A percentile compares a stretch with the other conserved stretches of the same genome.
These are phyloP conservation scores for Lasioglossum malachurum DNA, from an alignment of 2,888 invertebrate species.

Conservation along the genomic window DNA sequence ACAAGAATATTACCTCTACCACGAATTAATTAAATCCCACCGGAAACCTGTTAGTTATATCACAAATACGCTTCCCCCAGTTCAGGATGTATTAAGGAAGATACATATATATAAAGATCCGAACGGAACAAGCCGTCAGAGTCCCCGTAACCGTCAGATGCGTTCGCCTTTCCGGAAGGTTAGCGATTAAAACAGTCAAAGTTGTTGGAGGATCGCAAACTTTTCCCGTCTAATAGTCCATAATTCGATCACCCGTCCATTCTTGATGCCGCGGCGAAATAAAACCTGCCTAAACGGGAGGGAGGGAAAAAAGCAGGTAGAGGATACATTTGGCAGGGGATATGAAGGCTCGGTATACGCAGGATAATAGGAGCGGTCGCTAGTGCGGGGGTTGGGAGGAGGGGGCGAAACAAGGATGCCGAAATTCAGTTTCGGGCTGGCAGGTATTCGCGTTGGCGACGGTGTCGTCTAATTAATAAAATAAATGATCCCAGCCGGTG, in stretches of 20 bases:
- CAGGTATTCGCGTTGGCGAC: constrained; percentile 45
- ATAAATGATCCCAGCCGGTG: constrained; percentile 66
- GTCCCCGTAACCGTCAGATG: not conserved
- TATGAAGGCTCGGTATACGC: not conserved
- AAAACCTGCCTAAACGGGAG: not conserved
- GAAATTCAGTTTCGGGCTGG: constrained; percentile 33
- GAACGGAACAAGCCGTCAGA: not conserved
- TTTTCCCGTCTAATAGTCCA: not conserved
- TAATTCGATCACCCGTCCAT: constrained; percentile 11
- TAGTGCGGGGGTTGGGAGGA: constrained; percentile 19
- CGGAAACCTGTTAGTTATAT: not conserved
- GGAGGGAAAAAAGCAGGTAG: not conserved
- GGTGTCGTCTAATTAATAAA: constrained; percentile 72
- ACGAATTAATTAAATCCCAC: not conserved
- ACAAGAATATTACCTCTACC: not conserved
- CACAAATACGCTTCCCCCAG: too few species aligned
- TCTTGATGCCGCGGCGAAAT: not conserved
- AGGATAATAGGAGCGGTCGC: constrained; percentile 55
- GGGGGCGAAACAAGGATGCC: constrained; percentile 22
- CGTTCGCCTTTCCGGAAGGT: not conserved
- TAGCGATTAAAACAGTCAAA: not conserved
- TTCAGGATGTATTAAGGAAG: not conserved
- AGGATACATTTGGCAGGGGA: not conserved
- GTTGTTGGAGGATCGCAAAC: not conserved
- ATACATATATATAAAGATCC: not conserved